Evolutionary conservation across 35 echinoderm and acorn worm genomes (phyloP).

Genomic region (Lytechinus pictus): DNA sequence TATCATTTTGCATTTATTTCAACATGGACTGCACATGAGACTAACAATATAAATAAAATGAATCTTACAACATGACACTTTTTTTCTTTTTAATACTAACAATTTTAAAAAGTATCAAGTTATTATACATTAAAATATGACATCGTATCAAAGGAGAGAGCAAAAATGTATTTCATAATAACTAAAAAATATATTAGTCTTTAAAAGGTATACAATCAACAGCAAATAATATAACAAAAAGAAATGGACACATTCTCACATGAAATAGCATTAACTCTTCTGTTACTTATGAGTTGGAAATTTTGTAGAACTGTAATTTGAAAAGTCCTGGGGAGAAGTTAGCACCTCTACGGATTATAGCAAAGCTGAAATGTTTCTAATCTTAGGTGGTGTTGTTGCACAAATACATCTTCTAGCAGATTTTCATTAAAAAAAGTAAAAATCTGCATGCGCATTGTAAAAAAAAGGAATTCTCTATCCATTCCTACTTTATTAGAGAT

Average conservation of each 20-base stretch:
- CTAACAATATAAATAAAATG: constrained; percentile 16
- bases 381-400: too few species aligned
- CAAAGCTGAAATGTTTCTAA: too few species aligned
- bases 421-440: too few species aligned
- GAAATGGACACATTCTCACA: not conserved
- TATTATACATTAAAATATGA: constrained; percentile 7
- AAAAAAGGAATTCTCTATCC: too few species aligned
- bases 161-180: not conserved
- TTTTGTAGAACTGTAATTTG: not conserved
- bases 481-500: too few species aligned
- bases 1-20: not conserved
- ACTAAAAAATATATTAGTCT: not conserved
- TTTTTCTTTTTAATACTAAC: not conserved
- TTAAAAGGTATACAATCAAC: not conserved
- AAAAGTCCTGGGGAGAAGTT: not conserved
- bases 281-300: not conserved
- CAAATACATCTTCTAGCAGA: too few species aligned
- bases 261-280: too few species aligned
- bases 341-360: not conserved
- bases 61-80: not conserved
- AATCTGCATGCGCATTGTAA: too few species aligned
- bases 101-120: not conserved
- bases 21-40: not conserved
- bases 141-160: not conserved
- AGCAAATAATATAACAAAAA: not conserved